Evolutionary conservation across 2,888 invertebrate species (phyloP).

Genomic region (Yponomeuta plumbellus): DNA sequence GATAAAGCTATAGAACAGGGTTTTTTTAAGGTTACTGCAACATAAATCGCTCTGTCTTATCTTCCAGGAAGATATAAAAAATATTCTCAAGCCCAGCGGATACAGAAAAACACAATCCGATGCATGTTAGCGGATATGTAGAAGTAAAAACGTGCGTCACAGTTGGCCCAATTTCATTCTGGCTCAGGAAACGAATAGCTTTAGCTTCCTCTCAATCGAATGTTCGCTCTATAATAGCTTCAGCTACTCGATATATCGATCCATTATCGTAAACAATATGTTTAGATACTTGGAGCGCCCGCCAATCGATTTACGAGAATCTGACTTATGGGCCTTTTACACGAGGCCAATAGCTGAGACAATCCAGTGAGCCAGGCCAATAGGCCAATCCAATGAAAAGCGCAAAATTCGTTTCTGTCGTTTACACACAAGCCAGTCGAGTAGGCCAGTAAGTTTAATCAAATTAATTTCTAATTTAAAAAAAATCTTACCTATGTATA

Average conservation of each 20-base stretch:
- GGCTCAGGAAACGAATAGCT: slow-evolving; percentile 58
- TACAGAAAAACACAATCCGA: slow-evolving; percentile 36
- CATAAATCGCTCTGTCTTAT: no score
- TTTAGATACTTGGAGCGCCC: neutral
- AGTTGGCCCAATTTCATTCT: slow-evolving; percentile 64
- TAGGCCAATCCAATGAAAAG: no score
- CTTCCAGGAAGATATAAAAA: neutral
- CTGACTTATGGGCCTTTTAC: no score
- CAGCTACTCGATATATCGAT: slow-evolving; percentile 2
- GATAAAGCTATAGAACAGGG: no score
- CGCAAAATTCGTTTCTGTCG: no score
- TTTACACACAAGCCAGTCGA: no score
- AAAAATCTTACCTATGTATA: no score
- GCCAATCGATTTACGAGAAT: slow-evolving; percentile 8
- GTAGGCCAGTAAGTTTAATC: no score
- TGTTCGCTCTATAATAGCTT: slow-evolving; percentile 61
- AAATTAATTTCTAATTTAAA: no score
- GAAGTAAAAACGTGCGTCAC: slow-evolving; percentile 60
- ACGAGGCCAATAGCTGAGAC: no score
- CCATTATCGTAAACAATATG: slow-evolving; percentile 13
- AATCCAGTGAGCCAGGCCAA: no score
- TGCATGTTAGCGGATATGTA: slow-evolving; percentile 52
- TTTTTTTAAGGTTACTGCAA: no score
- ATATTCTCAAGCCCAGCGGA: neutral
- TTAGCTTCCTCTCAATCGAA: slow-evolving; percentile 59